These are phyloP conservation scores for Silurus glanis DNA, from an alignment of 2,113 vertebrate genomes.

Conservation along the genomic window DNA sequence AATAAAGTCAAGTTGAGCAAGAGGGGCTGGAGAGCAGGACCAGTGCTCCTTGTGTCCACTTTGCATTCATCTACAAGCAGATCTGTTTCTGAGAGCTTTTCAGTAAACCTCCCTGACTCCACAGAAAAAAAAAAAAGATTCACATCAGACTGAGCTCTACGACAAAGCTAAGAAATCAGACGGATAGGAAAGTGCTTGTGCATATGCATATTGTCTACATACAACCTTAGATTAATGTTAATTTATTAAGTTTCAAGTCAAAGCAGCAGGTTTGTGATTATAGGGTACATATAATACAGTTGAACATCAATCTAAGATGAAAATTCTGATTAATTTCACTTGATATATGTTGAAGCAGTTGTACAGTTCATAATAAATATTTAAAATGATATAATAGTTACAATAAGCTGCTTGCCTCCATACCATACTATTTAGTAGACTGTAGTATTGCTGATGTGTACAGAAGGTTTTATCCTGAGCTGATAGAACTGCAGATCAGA, in stretches of 20 bases:
- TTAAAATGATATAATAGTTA: background rate
- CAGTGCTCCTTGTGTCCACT: background rate
- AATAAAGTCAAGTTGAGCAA: constrained; percentile 19
- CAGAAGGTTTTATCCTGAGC: background rate
- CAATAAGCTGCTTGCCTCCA: background rate
- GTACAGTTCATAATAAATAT: background rate
- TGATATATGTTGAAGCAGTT: background rate
- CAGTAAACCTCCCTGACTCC: background rate
- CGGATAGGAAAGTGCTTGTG: background rate
- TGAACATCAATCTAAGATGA: background rate
- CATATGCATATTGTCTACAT: background rate
- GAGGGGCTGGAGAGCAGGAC: constrained; percentile 13
- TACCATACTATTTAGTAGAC: background rate
- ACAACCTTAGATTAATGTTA: background rate
- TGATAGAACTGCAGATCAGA: background rate
- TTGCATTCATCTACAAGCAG: constrained; percentile 16
- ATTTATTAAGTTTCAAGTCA: background rate
- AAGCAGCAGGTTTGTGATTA: background rate
- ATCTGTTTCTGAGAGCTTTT: constrained; percentile 24
- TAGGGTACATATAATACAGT: background rate
- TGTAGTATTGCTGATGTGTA: background rate
- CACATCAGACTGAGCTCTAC: background rate
- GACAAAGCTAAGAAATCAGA: constrained; percentile 18
- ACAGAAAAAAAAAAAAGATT: background rate
- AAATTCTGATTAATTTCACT: background rate